Conservation (phyloP, 2,888 invertebrate species). For the Amiota mariae region DNA sequence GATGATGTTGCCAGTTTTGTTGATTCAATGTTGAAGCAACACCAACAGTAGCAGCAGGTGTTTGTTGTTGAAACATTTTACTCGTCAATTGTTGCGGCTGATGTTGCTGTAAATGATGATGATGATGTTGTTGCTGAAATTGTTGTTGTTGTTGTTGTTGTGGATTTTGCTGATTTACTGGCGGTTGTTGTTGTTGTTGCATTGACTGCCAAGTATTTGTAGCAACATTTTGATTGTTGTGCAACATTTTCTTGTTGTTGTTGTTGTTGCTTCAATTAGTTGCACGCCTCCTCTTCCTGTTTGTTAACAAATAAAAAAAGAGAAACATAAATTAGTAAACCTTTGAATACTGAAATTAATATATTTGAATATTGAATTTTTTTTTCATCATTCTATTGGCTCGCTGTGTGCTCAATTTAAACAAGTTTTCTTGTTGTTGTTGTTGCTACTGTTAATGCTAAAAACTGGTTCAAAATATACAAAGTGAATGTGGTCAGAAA, state of each 20-base stretch:
- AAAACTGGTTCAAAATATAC: too few species aligned
- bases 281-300: conserved; percentile 20
- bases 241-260: conserved; percentile 56
- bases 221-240: conserved; percentile 49
- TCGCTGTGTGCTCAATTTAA: too few species aligned
- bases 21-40: conserved; percentile 33
- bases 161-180: conserved; percentile 33
- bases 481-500: too few species aligned
- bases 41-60: conserved; percentile 31
- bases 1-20: conserved; percentile 42
- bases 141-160: conserved; percentile 33
- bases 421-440: neutral
- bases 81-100: conserved; percentile 48
- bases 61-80: conserved; percentile 51
- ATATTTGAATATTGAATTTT: neutral
- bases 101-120: conserved; percentile 38
- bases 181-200: conserved; percentile 35
- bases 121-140: conserved; percentile 34
- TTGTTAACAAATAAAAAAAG: too few species aligned
- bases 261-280: conserved; percentile 35
- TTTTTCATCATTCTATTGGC: neutral
- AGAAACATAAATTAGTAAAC: too few species aligned
- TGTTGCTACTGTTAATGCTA: too few species aligned
- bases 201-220: conserved; percentile 56
- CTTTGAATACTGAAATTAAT: too few species aligned